Evolutionary conservation across 2,113 vertebrate species (phyloP), one percentile per base, ranked within the genome.

Genomic region (Mohoua ochrocephala): DNA sequence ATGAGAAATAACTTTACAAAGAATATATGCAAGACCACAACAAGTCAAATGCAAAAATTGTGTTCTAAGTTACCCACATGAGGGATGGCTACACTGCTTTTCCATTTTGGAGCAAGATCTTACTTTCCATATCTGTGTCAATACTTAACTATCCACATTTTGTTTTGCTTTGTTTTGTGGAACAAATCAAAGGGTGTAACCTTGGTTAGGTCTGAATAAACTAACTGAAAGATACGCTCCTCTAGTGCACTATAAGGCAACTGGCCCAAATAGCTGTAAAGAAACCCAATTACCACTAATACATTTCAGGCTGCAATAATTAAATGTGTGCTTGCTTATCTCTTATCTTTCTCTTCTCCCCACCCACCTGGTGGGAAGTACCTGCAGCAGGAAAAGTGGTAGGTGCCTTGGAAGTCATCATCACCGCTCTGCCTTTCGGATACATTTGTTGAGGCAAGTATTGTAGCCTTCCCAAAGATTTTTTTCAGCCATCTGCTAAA

Each of bases 211-310:
- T 73, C 31, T 76, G 33, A 80, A 42, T 6, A 49, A 83, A 41
- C 9, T 44, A 44, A 67, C 6, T 30, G 39, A 63, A 73, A 47
- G 18, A 31, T 45, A 28, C 5, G 2, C 7, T 70, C 11, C 35
- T n/a, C 11, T 31, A 61, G 5, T 23, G 10, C 6, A 26, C 5
- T 11, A 21, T 11, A 68, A 86, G 17, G 7, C 14, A 79, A 53
- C 13, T 33, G 13, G 26, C 42, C 20, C 22, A 13, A 84, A 69
- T 22, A 87, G 27, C 31, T 59, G 8, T 57, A 61, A 63, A 37
- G 35, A 15, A 1, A 0, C 3, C 9, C 12, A 42, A 1, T n/a
- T 44, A 59, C 53, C 30, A 35, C 3, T 37, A 53, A 52, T 39
- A 18, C 6, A 56, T 53, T 69, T 54, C 23, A 60, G n/a, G 54